Evolutionary conservation across 2,888 invertebrate species (phyloP), one percentile per base, ranked within the genome.

Genomic region (Lithodes maja): DNA sequence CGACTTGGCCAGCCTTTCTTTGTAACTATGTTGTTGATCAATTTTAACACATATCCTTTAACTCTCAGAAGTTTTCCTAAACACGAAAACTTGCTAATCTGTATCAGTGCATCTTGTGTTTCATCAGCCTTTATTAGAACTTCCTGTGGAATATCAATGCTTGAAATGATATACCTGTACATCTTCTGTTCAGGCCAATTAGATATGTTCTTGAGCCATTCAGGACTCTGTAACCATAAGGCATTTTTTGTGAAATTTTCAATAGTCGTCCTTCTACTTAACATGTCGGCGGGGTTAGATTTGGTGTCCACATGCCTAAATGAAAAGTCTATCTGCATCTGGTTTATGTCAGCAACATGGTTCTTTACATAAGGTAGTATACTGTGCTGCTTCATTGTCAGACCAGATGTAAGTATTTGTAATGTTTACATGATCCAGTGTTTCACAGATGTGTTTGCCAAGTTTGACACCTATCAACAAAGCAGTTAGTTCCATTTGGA

Each of bases 321-420:
- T 2, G 52, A 5, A 80, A 54, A 80, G 2, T 54, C 54, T 55
- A 2, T 9, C 7, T 61, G 17, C 2, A 9, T 9, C 9, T 80
- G 54, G 1, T 52, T 2, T 1, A 80, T 80, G n/a, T 80, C 61
- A n/a, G 55, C 55, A 2, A 80, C 80, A 3, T 54, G 33, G 61
- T 80, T 80, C n/a, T 33, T 54, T 9, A 80, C 80, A n/a, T 80
- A 80, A 54, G 80, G 80, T 53, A 80, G 1, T n/a, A 54, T 80
- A 54, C 33, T 54, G 54, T 2, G 80, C 80, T n/a, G 33, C 80
- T 54, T 80, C 80, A n/a, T 54, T 55, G n/a, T 80, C n/a, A 1
- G 55, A 80, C 80, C 80, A 80, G 9, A 80, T 12, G 50, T 77
- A 77, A 77, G 77, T 50, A 50, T 50, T 50, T 12, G 2, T 2